Evolutionary conservation across 2,888 invertebrate genomes (phyloP).

Genomic region (Nudaria mundana): DNA sequence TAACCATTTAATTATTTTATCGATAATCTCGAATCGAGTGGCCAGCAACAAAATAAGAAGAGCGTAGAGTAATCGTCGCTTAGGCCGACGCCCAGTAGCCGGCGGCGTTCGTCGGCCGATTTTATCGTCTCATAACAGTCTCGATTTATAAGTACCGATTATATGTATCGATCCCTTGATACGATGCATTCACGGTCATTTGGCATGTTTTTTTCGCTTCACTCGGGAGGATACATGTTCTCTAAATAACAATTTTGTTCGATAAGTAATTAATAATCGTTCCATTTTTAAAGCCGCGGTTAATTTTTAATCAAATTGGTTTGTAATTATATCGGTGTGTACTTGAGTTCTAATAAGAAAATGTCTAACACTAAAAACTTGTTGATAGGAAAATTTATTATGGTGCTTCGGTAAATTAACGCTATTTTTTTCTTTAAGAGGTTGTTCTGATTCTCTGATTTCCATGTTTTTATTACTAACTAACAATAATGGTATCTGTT

Average conservation of each 20-base stretch:
- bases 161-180: slow-evolving; percentile 74
- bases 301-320: slow-evolving; percentile 32
- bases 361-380: slow-evolving; percentile 3
- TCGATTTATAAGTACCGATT: slow-evolving; percentile 81
- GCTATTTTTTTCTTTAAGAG: too few relatives aligned
- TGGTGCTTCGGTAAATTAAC: too few relatives aligned
- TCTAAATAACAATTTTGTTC: slow-evolving; percentile 53
- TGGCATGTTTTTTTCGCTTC: slow-evolving; percentile 62
- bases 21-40: slow-evolving; percentile 77
- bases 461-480: too few relatives aligned
- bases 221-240: slow-evolving; percentile 40
- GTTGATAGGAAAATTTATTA: slow-evolving; percentile 7
- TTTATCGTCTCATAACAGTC: slow-evolving; percentile 79
- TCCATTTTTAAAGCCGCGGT: slow-evolving; percentile 27
- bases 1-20: slow-evolving; percentile 82
- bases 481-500: too few relatives aligned
- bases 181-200: slow-evolving; percentile 70
- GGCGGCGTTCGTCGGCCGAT: slow-evolving; percentile 72
- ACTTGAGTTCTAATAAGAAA: slow-evolving; percentile 21
- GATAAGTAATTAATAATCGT: slow-evolving; percentile 48
- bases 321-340: slow-evolving; percentile 23
- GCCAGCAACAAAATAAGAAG: slow-evolving; percentile 68
- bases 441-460: too few relatives aligned
- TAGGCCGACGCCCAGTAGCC: slow-evolving; percentile 78
- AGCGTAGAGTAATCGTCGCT: slow-evolving; percentile 76